A percentile compares a stretch with the other conserved stretches of the same genome.
These are phyloP conservation scores for Sabatieria punctata DNA, from an alignment of 2,888 invertebrate genomes.

Conservation along the genomic window DNA sequence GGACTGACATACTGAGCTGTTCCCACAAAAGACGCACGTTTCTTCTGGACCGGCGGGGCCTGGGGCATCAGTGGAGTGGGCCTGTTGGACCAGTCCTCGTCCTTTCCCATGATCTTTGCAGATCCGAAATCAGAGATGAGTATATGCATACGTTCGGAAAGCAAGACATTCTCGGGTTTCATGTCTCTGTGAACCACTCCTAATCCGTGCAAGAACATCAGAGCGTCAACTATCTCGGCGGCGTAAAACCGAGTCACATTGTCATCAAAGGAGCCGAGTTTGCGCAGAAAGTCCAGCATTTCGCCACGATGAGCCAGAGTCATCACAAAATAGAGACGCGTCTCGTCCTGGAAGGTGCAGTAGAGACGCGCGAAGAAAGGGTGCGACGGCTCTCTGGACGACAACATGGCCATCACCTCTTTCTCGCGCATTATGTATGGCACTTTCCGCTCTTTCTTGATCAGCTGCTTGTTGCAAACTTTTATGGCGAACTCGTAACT, in stretches of 20 bases:
- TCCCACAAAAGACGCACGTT: slow-evolving; percentile 57
- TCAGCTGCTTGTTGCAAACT: slow-evolving; percentile 83
- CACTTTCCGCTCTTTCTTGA: slow-evolving; percentile 73
- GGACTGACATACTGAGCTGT: slow-evolving; percentile 98
- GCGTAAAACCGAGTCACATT: slow-evolving; percentile 80
- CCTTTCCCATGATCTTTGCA: slow-evolving; percentile 42
- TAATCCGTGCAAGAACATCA: slow-evolving; percentile 72
- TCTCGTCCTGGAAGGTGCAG: slow-evolving; percentile 86
- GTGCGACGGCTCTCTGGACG: slow-evolving; percentile 42
- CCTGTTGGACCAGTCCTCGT: background rate
- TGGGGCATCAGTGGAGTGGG: background rate
- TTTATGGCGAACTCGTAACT: slow-evolving; percentile 89
- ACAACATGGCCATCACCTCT: slow-evolving; percentile 70
- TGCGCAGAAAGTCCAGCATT: slow-evolving; percentile 71
- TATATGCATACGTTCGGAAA: slow-evolving; percentile 88
- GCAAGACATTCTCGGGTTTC: slow-evolving; percentile 90
- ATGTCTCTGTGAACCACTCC: slow-evolving; percentile 79
- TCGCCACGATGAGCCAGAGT: slow-evolving; percentile 89
- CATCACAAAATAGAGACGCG: slow-evolving; percentile 77
- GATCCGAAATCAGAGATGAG: slow-evolving; percentile 94
- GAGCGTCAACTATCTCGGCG: slow-evolving; percentile 73
- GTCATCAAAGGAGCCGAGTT: slow-evolving; percentile 70
- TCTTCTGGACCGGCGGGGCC: slow-evolving; percentile 14
- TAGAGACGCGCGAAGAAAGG: slow-evolving; percentile 82
- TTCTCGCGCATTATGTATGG: slow-evolving; percentile 84